These are phyloP conservation scores for Eupithecia inturbata DNA, from an alignment of 2,888 invertebrate species.

Conservation along the genomic window DNA sequence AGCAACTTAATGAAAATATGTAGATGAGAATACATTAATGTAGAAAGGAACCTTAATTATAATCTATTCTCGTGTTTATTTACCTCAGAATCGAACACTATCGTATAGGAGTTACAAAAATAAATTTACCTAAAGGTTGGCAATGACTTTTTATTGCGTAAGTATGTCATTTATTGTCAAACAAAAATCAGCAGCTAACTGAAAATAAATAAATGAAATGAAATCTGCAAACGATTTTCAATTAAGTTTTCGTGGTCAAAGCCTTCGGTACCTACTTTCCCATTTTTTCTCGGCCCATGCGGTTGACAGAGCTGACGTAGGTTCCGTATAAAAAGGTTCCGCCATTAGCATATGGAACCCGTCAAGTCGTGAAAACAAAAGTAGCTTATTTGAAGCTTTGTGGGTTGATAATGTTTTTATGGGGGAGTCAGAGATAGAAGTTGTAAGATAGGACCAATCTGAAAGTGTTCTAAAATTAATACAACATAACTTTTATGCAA, in stretches of 20 bases:
- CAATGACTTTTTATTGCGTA: background rate
- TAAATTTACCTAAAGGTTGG: no score
- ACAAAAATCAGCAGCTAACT: no score
- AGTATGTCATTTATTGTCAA: background rate
- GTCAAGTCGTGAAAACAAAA: constrained; percentile 37
- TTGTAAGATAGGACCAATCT: background rate
- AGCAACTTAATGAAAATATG: no score
- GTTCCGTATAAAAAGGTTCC: constrained; percentile 40
- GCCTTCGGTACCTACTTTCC: constrained; percentile 38
- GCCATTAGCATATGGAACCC: constrained; percentile 37
- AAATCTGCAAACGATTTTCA: constrained; percentile 17
- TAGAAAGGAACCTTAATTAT: no score
- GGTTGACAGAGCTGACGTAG: constrained; percentile 43
- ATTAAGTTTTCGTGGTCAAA: constrained; percentile 34
- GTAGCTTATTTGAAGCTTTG: constrained; percentile 29
- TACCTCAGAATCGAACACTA: no score
- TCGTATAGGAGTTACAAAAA: no score
- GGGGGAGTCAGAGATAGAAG: background rate
- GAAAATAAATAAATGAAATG: no score
- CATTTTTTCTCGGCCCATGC: constrained; percentile 35
- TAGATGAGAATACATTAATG: no score
- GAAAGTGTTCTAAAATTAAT: background rate
- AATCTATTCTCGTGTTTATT: no score
- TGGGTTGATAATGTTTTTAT: constrained; percentile 27
- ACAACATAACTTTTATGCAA: background rate